Evolutionary conservation across 2,797 vertebrate species (phyloP), one percentile per base, ranked within the genome.

Genomic region (Takifugu ocellatus): DNA sequence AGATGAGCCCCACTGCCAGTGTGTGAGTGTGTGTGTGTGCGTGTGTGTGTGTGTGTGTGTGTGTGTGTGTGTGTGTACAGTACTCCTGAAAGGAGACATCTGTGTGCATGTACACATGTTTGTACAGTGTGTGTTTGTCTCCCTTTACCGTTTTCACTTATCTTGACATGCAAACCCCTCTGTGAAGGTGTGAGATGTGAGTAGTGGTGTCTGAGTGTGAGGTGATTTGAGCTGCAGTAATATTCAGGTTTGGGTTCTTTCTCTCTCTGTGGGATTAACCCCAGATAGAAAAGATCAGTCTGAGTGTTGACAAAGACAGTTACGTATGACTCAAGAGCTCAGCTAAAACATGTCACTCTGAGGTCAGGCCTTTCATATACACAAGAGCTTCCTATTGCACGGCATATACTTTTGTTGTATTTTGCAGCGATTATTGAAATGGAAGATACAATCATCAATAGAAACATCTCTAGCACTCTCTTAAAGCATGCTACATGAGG

Each of bases 111-210:
- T 68, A 60, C 57, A 70, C 72, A 82, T 56, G 3, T 47, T 70
- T 60, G 75, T 55, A 39, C 57, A 36, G 64, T 70, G 70, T 77
- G 75, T 73, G 84, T 81, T 79, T 75, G 73, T 76, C 82, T 86
- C 75, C 76, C 75, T 82, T 87, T 89, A 76, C 80, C 74, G 82
- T 80, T 81, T 75, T 77, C 78, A 84, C 84, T 88, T 88, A 86
- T 88, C 86, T 85, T 85, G 84, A 87, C 86, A 88, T 85, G 84
- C 86, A 87, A 87, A 86, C 81, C 83, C 81, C 81, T 81, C 75
- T 77, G 77, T 83, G 82, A 81, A 84, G 81, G 81, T 82, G 84
- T 79, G 85, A 87, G 84, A 87, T 89, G 85, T 75, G 85, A 87
- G 79, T 66, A 81, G 84, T 82, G 81, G 81, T 72, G 67, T 87